Base-by-base conservation (phyloP, 2,113 vertebrate species). In the Lagenorhynchus albirostris region DNA sequence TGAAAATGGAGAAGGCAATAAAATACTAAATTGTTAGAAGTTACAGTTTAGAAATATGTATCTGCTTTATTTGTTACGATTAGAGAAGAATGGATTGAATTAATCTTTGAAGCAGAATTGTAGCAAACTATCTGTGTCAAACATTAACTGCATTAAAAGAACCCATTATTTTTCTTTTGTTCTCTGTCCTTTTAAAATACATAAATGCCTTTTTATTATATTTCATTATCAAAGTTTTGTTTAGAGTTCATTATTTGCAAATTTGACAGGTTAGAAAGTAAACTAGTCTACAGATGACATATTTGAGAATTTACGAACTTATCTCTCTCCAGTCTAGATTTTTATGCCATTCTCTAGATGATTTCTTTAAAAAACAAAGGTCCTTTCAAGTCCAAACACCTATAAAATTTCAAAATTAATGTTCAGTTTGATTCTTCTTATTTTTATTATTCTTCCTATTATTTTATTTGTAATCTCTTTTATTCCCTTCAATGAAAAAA, bases 241-340 rank as follows among this genome's bases (percentile, higher is more conserved):
- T 47, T 97, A 96, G 47, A 93, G 50, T 53, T 76, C 80, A 94
- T n/a, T 95, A 31, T 97, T 81, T 67, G 85, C 65, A 91, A 87
- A 68, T 94, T 96, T 96, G 95, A 95, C 94, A 92, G 36, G 31
- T 90, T 96, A 94, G 92, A 98, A 97, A 97, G 96, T 87, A 62
- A 89, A 65, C 14, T 65, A 97, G 80, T 98, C 50, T 95, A 90
- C 76, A 96, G 63, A 81, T 93, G 93, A 94, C 38, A 25, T 91
- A 63, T 33, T 94, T 20, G 93, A 98, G 68, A 70, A 94, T 5
- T 74, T 44, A 84, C 7, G 68, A 97, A 70, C 7, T 87, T 86
- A 89, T 68, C 9, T 97, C 82, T 96, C 44, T 96, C 20, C 94
- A 93, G 86, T 95, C 7, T 85, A 80, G 53, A 94, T 47, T 97